Conservation (phyloP, 1,140 invertebrate species). For the Paralvinella palmiformis region DNA sequence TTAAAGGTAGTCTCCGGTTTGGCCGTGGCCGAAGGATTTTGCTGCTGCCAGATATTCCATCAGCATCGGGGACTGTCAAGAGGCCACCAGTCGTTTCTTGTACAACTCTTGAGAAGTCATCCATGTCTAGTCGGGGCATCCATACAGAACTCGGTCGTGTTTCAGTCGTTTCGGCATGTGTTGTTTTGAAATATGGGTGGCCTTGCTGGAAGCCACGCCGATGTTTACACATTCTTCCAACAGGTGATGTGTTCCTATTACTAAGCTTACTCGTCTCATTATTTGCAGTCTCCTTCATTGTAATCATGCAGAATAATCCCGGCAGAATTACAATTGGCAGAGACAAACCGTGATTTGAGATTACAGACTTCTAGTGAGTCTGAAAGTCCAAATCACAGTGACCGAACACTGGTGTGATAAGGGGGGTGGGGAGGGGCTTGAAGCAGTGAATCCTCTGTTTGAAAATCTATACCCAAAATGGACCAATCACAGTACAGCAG, state of each 20-base stretch:
- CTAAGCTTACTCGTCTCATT: no score
- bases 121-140: neutral
- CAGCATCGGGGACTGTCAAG: no score
- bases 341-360: neutral
- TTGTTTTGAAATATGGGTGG: neutral
- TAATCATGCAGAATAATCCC: no score
- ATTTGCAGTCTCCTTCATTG: no score
- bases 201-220: neutral
- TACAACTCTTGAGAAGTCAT: neutral
- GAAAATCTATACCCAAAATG: neutral
- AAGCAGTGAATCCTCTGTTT: neutral
- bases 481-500: neutral
- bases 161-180: neutral
- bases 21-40: slow-evolving; percentile 1
- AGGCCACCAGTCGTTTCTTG: neutral
- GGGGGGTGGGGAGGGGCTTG: neutral
- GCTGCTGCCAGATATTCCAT: neutral
- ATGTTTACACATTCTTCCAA: no score
- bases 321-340: no score
- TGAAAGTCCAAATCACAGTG: slow-evolving; percentile 1
- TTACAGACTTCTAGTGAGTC: neutral
- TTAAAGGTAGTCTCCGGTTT: neutral
- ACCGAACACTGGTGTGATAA: neutral
- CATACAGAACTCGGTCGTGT: neutral
- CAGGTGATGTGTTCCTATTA: no score